Conservation (phyloP, 2,888 invertebrate genomes). For the Orthonevra nobilis region DNA sequence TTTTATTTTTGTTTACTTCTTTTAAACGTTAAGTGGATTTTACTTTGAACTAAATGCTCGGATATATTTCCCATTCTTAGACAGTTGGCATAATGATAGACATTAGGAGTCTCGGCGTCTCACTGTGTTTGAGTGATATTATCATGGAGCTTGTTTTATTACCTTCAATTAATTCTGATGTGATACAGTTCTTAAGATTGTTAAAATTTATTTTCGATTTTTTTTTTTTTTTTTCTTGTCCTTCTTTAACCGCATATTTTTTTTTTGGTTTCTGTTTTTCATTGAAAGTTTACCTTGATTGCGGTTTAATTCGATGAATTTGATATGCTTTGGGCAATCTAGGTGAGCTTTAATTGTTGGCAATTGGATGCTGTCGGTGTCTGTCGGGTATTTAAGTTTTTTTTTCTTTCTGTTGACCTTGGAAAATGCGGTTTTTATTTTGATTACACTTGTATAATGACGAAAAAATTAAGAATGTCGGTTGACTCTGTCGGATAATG, state of each 20-base stretch:
- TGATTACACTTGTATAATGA: constrained; percentile 2
- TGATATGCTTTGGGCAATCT: constrained; percentile 24
- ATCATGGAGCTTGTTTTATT: constrained; percentile 39
- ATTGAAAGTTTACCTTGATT: constrained; percentile 8
- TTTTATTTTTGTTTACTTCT: background rate
- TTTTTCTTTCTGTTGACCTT: constrained; percentile 7
- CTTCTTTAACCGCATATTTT: background rate
- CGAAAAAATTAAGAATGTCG: too few relatives aligned
- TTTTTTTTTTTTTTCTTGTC: background rate
- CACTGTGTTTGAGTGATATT: constrained; percentile 24
- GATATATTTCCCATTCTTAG: constrained; percentile 9
- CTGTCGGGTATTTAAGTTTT: constrained; percentile 6
- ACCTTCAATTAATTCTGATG: constrained; percentile 50
- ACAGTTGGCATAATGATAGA: constrained; percentile 47
- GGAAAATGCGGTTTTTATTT: constrained; percentile 3
- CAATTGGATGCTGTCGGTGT: constrained; percentile 5
- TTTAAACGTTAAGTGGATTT: constrained; percentile 3
- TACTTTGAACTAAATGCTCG: constrained; percentile 2
- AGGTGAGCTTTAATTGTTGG: constrained; percentile 22
- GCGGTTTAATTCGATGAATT: constrained; percentile 2
- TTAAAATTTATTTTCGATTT: too few relatives aligned
- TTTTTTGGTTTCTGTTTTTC: background rate
- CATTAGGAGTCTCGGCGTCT: constrained; percentile 31
- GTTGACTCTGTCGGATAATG: too few relatives aligned
- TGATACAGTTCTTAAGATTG: constrained; percentile 32